These are phyloP conservation scores for Kryptolebias ocellatus DNA, from an alignment of 2,797 vertebrate genomes.

Conservation along the genomic window DNA sequence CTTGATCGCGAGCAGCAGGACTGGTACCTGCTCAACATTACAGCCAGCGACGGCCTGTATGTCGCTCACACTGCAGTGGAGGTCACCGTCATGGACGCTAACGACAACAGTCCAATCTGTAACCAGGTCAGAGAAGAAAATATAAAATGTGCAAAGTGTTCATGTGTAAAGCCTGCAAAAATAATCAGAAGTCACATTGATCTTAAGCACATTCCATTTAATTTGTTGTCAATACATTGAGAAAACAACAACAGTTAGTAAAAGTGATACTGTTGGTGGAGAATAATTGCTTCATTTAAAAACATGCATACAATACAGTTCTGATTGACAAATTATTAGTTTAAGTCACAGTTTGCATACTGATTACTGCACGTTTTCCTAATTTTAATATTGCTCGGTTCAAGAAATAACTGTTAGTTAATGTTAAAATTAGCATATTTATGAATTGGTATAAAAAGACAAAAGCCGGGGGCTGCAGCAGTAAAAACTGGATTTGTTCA, in stretches of 20 bases:
- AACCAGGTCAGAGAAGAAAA: conserved; percentile 86
- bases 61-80: conserved; percentile 89
- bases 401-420: conserved; percentile 17
- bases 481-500: conserved; percentile 20
- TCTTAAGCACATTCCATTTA: too few relatives aligned
- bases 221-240: too few relatives aligned
- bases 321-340: conserved; percentile 8
- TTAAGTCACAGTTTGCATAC: not conserved
- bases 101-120: conserved; percentile 95
- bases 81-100: conserved; percentile 94
- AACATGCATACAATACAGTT: not conserved
- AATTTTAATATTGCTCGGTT: conserved; percentile 10
- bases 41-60: conserved; percentile 93
- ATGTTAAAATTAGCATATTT: conserved; percentile 40
- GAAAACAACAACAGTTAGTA: too few relatives aligned
- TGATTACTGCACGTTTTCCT: conserved; percentile 16
- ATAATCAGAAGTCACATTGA: too few relatives aligned
- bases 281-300: too few relatives aligned
- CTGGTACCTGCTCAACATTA: conserved; percentile 94
- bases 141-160: conserved; percentile 12
- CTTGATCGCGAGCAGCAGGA: conserved; percentile 93
- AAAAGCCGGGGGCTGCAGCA: not conserved
- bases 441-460: conserved; percentile 10
- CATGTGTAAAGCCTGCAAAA: conserved; percentile 20
- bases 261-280: too few relatives aligned